Conservation (phyloP, 2,888 invertebrate genomes). For the Beris chalybata region DNA sequence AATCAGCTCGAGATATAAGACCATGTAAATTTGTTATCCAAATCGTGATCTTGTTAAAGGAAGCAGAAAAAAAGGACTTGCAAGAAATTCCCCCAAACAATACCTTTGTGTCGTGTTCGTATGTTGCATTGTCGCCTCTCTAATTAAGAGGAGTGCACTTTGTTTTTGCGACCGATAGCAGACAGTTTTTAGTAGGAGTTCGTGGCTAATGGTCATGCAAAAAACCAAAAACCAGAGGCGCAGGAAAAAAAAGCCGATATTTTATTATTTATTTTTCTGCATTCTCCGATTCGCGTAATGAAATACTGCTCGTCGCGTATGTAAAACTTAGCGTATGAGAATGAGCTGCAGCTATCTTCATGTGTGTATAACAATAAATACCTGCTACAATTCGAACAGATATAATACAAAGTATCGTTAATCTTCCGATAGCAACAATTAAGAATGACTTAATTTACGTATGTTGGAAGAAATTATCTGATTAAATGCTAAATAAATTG, state of each 20-base stretch:
- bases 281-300: slow-evolving; percentile 21
- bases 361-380: no score
- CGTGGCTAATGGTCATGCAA: slow-evolving; percentile 31
- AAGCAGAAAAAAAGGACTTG: slow-evolving; percentile 24
- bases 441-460: no score
- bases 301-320: slow-evolving; percentile 9
- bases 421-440: no score
- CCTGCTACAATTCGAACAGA: no score
- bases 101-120: slow-evolving; percentile 42
- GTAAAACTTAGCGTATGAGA: not conserved
- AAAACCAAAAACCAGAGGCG: slow-evolving; percentile 4
- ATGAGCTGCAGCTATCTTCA: no score
- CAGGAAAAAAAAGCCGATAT: slow-evolving; percentile 28
- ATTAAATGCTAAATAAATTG: no score
- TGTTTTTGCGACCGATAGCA: slow-evolving; percentile 32
- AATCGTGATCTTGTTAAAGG: slow-evolving; percentile 45
- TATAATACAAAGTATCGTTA: no score
- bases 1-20: slow-evolving; percentile 37
- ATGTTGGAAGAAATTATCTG: no score
- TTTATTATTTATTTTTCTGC: slow-evolving; percentile 38
- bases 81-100: slow-evolving; percentile 30
- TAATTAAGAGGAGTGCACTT: slow-evolving; percentile 44
- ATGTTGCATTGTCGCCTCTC: slow-evolving; percentile 46
- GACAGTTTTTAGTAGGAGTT: slow-evolving; percentile 15
- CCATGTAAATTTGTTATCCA: slow-evolving; percentile 45